Conservation (phyloP, 2,797 vertebrate genomes). For the Meda fulgida region DNA sequence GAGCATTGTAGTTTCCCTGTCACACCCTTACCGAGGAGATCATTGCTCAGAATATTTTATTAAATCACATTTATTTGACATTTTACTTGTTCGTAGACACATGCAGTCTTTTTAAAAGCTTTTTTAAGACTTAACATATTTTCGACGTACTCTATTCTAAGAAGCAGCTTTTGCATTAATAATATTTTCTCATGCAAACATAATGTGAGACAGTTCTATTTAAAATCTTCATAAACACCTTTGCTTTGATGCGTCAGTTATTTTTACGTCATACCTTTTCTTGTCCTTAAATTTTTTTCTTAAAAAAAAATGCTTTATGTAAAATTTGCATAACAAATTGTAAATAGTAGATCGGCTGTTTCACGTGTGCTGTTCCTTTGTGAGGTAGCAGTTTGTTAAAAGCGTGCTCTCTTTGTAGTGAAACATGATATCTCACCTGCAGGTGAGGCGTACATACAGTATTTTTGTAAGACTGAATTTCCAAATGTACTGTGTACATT, state of each 20-base stretch:
- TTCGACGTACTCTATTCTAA: constrained; percentile 57
- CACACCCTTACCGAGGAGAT: neutral
- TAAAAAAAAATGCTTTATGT: constrained; percentile 65
- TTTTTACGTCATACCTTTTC: constrained; percentile 60
- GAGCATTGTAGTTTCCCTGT: neutral
- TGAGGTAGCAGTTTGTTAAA: constrained; percentile 68
- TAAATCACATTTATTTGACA: constrained; percentile 63
- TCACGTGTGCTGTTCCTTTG: constrained; percentile 78
- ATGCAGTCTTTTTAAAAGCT: constrained; percentile 67
- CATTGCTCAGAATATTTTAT: constrained; percentile 63
- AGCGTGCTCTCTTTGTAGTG: constrained; percentile 57
- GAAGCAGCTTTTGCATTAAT: constrained; percentile 62
- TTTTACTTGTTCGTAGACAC: constrained; percentile 56
- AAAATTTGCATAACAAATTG: constrained; percentile 74
- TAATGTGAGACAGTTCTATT: constrained; percentile 40
- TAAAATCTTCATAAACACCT: constrained; percentile 65
- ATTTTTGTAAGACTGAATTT: constrained; percentile 78
- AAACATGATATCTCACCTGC: constrained; percentile 50
- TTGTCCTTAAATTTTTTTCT: constrained; percentile 61
- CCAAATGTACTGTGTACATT: constrained; percentile 73
- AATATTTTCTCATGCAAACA: constrained; percentile 23
- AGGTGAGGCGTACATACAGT: constrained; percentile 72
- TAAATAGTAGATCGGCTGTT: constrained; percentile 71
- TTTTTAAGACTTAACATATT: constrained; percentile 54
- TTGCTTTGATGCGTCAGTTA: constrained; percentile 63